A percentile compares a stretch with the other conserved stretches of the same genome.
Evolutionary conservation across 2,888 invertebrate genomes (phyloP).

Genomic region (Parnassius apollo): DNA sequence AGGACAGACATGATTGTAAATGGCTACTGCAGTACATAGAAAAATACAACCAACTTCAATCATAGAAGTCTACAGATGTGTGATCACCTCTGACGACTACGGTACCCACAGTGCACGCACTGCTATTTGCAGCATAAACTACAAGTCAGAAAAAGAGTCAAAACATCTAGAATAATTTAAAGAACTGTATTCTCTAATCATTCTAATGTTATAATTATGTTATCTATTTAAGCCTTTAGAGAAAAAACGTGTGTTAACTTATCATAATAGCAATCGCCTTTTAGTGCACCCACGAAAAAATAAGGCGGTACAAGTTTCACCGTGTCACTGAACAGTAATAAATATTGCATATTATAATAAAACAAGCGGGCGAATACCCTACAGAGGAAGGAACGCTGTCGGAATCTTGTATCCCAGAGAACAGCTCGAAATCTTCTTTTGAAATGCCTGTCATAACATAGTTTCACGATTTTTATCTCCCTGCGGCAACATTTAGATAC

Average conservation of each 20-base stretch:
- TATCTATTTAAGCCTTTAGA: background rate
- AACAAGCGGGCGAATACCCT: slow-evolving; percentile 10
- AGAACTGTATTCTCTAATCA: no score
- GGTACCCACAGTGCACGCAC: no score
- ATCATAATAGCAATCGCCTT: slow-evolving; percentile 10
- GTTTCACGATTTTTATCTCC: slow-evolving; percentile 3
- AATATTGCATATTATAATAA: slow-evolving; percentile 20
- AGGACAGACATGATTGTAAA: no score
- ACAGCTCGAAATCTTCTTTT: slow-evolving; percentile 3
- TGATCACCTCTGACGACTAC: no score
- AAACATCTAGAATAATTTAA: no score
- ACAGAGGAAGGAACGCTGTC: slow-evolving; percentile 2
- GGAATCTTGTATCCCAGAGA: slow-evolving; percentile 1
- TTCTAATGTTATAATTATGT: no score
- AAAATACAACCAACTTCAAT: no score
- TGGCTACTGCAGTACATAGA: no score
- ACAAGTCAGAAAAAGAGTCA: no score
- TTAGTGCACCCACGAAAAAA: slow-evolving; percentile 22
- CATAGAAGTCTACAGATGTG: no score
- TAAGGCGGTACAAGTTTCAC: background rate
- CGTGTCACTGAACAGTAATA: slow-evolving; percentile 3
- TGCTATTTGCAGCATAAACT: no score
- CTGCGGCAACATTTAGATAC: slow-evolving; percentile 3
- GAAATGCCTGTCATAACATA: slow-evolving; percentile 16
- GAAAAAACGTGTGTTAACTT: background rate